Conservation (phyloP, 2,888 invertebrate genomes). For the Xestia c-nigrum region DNA sequence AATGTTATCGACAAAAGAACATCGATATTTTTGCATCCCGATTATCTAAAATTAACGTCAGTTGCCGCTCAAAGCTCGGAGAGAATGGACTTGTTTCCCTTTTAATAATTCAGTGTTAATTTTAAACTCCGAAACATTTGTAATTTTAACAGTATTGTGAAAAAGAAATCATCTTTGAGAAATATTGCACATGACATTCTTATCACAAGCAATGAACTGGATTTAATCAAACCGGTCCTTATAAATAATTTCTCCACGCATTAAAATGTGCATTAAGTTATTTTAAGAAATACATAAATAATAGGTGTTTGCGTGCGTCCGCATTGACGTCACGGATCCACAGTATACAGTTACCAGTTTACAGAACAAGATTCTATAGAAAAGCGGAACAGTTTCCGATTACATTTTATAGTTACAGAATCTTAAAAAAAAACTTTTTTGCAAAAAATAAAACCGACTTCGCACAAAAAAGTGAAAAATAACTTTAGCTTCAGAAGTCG, state of each 20-base stretch:
- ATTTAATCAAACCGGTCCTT: not conserved
- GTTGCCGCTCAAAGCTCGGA: constrained; percentile 71
- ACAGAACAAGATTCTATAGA: constrained; percentile 51
- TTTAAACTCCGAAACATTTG: constrained; percentile 20
- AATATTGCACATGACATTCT: not conserved
- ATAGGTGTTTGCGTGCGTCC: constrained; percentile 46
- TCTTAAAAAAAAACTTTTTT: no score
- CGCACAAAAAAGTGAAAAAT: no score
- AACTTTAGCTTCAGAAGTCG: no score
- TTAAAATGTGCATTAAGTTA: constrained; percentile 48
- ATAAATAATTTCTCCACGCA: constrained; percentile 17
- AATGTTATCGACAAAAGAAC: constrained; percentile 60
- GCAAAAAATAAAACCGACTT: no score
- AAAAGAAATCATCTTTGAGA: not conserved
- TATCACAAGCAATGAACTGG: not conserved
- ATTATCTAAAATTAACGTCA: constrained; percentile 79
- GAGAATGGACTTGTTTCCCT: constrained; percentile 66
- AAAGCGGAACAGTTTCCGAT: constrained; percentile 55
- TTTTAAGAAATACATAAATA: constrained; percentile 57
- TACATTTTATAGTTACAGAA: constrained; percentile 48
- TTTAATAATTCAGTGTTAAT: constrained; percentile 26
- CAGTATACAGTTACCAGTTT: constrained; percentile 54
- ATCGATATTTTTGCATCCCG: constrained; percentile 74
- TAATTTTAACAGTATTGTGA: not conserved
- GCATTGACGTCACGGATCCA: constrained; percentile 54